Conservation (phyloP, 2,113 vertebrate species). For the Thunnus thynnus region DNA sequence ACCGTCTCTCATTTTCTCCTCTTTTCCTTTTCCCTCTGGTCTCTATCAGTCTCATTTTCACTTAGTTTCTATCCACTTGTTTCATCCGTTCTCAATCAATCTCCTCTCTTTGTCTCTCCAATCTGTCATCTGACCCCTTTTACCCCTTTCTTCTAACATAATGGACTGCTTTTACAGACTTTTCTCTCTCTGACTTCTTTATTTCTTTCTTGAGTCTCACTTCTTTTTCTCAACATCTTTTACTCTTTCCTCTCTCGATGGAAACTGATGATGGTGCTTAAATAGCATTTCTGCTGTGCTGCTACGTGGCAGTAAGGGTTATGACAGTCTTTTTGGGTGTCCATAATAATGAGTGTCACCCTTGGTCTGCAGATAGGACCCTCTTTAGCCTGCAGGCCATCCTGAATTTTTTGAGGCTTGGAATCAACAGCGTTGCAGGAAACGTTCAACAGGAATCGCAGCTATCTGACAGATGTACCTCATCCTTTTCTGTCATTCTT, state of each 20-base stretch:
- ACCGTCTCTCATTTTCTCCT: constrained; percentile 21
- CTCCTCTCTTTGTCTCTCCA: constrained; percentile 23
- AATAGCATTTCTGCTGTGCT: not conserved
- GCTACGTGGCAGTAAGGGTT: constrained; percentile 30
- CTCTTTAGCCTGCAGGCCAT: constrained; percentile 5
- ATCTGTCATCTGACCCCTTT: constrained; percentile 61
- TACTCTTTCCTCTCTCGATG: not conserved
- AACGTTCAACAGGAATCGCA: not conserved
- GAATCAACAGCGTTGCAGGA: not conserved
- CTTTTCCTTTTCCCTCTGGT: not conserved
- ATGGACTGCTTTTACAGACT: constrained; percentile 40
- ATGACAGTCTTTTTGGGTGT: constrained; percentile 18
- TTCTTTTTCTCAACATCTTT: not conserved
- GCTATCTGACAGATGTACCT: no score
- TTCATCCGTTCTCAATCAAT: constrained; percentile 50
- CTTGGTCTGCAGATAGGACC: not conserved
- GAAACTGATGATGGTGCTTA: constrained; percentile 16
- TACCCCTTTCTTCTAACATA: constrained; percentile 41
- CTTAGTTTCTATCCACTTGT: constrained; percentile 24
- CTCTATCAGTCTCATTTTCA: constrained; percentile 27
- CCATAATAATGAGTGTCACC: constrained; percentile 23
- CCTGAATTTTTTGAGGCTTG: not conserved
- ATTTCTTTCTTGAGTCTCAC: not conserved
- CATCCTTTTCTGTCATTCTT: not conserved
- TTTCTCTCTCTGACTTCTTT: not conserved